Evolutionary conservation across 2,113 vertebrate species (phyloP), one percentile per base, ranked within the genome.

Genomic region (Rhegmatorhina hoffmannsi): DNA sequence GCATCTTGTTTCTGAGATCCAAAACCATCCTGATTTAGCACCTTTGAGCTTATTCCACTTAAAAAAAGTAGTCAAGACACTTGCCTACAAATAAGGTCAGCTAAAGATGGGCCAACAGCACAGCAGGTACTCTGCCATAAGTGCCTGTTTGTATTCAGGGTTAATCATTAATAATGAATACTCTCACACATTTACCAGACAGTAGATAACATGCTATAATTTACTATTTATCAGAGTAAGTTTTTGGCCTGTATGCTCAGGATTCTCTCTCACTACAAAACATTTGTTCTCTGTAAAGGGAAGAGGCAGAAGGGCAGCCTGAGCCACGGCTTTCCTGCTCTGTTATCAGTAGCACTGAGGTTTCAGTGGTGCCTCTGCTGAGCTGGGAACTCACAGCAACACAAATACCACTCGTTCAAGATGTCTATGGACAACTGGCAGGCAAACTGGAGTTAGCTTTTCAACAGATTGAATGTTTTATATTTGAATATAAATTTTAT

Each of bases 261-360:
- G 60, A 89, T 18, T 43, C 49, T 34, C 56, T 9, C 43, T 40
- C 11, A 7, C 29, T 29, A 4, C 3, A 25, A 77, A 74, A 74
- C 1, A 4, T 26, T 13, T 86, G 59, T 17, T 55, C 13, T 44
- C 0, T 2, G 6, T 21, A 38, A 49, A 72, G 33, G 9, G 29
- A 69, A 84, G 34, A 55, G 31, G 40, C 24, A 73, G 20, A 36
- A 70, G 55, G 73, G 55, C 29, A 56, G 33, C 28, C 9, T n/a
- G 40, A 69, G n/a, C 28, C 60, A 23, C 38, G 17, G 76, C 38
- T 23, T 63, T 63, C 33, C 44, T 33, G 28, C 52, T 40, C 3
- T 7, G 14, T 18, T 34, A 46, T 8, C 56, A 63, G 47, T 0
- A 87, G 62, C 78, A 55, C 34, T 63, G 3, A 24, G 6, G 15